Evolutionary conservation across 2,113 vertebrate genomes (phyloP).

Genomic region (Ahaetulla prasina): DNA sequence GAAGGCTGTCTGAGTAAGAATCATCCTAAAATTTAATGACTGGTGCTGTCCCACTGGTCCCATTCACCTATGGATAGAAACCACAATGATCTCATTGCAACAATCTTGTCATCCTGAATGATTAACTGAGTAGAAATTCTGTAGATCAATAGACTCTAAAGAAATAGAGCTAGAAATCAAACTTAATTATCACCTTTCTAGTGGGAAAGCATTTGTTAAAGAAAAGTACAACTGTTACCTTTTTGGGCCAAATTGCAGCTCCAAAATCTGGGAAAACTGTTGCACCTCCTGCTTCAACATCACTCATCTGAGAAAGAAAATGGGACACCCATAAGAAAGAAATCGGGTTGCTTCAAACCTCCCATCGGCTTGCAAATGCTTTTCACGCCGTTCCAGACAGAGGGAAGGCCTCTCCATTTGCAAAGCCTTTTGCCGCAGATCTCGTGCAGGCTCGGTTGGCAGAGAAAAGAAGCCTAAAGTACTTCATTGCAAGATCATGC

Average conservation of each 20-base stretch:
- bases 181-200: background rate
- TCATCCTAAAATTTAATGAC: background rate
- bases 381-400: too few species aligned
- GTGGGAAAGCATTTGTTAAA: background rate
- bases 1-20: background rate
- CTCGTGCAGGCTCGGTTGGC: too few species aligned
- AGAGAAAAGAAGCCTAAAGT: too few species aligned
- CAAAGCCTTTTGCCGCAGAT: too few species aligned
- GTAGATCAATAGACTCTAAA: background rate
- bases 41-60: background rate
- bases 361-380: too few species aligned
- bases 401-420: too few species aligned
- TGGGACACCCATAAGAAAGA: background rate
- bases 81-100: background rate
- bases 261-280: constrained; percentile 97
- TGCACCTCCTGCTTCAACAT: constrained; percentile 93
- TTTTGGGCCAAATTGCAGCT: constrained; percentile 87
- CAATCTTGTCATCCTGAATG: background rate
- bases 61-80: background rate
- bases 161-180: background rate
- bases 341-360: too few species aligned
- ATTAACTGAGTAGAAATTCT: background rate
- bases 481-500: too few species aligned
- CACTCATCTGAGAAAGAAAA: constrained; percentile 85
- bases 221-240: constrained; percentile 69